Evolutionary conservation across 2,797 vertebrate species (phyloP), one percentile per base, ranked within the genome.

Genomic region (Tolypeutes matacus): DNA sequence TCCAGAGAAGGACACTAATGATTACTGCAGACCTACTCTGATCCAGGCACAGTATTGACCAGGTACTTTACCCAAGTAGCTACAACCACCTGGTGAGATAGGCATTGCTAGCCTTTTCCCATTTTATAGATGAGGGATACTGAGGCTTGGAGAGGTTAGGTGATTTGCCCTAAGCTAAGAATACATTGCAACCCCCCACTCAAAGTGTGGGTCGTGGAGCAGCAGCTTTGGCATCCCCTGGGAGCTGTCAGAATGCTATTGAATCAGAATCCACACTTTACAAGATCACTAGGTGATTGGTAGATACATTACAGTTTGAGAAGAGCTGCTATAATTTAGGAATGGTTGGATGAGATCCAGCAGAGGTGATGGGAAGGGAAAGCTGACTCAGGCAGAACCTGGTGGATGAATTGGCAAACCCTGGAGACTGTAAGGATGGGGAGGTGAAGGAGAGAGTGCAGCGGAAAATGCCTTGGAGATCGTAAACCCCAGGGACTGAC

Each of bases 191-290:
- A 85, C 62, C 17, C 53, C 36, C 85, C 49, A 56, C 18, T 75
- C 42, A 31, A 31, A 39, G 2, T 31, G 27, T 31, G 12, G 51
- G 89, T 42, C 0, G 0, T 14, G 60, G 82, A 56, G 25, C 10
- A 46, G 75, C 7, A n/a, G 56, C 2, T 2, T 0, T 0, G 1
- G 51, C 2, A 13, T 36, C 56, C 69, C 25, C 14, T 34, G 42
- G 72, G 42, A 85, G 46, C 39, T 51, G 49, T 5, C 12, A 76
- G 70, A 49, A 77, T 29, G 53, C 10, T 21, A 39, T n/a, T 25
- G 31, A 69, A 64, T 70, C 39, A 15, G 91, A 91, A 69, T 42
- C 80, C 64, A 39, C 34, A 62, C 21, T 7, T 60, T 39, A 85
- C 8, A 65, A 42, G 64, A 46, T 58, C 73, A 29, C 27, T 18